Percentiles rank a stretch among this genome's conserved stretches.
Evolutionary conservation across 1,140 invertebrate genomes (phyloP).

Genomic region (Pachyrhynchus sulphureomaculatus): DNA sequence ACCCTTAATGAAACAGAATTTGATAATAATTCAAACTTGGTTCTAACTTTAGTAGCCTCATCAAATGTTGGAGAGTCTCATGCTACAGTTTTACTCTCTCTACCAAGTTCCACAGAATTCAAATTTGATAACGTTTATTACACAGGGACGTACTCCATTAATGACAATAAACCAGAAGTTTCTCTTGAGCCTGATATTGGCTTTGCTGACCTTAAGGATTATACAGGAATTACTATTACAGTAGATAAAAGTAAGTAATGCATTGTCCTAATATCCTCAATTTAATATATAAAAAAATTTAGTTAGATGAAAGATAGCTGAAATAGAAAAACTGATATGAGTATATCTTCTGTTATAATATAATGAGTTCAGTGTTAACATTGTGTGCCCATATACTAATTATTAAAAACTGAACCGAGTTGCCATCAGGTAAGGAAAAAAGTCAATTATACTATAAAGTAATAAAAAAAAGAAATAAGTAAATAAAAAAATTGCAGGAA

Average conservation of each 20-base stretch:
- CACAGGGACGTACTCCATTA: background rate
- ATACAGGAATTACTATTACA: constrained; percentile 2
- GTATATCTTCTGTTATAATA: no score
- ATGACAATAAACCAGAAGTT: background rate
- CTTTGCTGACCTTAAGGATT: constrained; percentile 1
- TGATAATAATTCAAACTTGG: constrained; percentile 8
- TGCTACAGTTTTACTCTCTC: constrained; percentile 1
- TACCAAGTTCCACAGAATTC: background rate
- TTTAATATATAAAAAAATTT: no score
- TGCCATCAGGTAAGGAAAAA: no score
- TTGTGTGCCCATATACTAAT: no score
- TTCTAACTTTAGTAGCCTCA: constrained; percentile 1
- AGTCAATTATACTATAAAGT: no score
- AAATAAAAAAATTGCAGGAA: no score
- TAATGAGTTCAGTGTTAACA: no score
- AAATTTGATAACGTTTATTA: background rate
- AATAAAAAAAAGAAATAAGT: no score
- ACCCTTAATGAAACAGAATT: background rate
- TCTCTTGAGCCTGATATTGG: constrained; percentile 5
- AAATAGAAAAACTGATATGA: no score
- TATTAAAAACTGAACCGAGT: no score
- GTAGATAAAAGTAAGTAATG: constrained; percentile 21
- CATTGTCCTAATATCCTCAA: no score
- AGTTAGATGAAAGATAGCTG: no score
- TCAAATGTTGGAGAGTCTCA: background rate